Percentiles rank a stretch among this genome's conserved stretches.
Evolutionary conservation across 2,888 invertebrate genomes (phyloP).

Genomic region (Caenorhabditis sulstoni): DNA sequence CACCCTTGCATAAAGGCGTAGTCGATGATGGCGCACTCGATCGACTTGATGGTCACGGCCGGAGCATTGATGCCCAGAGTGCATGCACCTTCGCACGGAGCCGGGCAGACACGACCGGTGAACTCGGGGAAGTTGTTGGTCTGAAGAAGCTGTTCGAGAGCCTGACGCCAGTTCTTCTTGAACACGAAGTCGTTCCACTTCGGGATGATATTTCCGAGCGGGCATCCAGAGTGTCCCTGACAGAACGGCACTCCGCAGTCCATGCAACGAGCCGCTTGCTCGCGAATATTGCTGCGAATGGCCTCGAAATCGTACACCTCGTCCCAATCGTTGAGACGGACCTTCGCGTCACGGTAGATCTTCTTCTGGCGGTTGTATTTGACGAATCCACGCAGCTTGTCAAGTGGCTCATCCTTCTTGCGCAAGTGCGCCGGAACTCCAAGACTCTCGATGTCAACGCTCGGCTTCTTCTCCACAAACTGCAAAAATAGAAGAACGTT

Average conservation of each 20-base stretch:
- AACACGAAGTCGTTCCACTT: conserved; percentile 99
- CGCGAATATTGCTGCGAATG: conserved; percentile 89
- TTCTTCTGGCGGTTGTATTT: conserved; percentile 93
- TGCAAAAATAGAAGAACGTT: conserved; percentile 28
- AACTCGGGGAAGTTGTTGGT: conserved; percentile 95
- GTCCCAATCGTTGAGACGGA: conserved; percentile 93
- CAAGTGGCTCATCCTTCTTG: conserved; percentile 75
- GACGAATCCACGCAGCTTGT: conserved; percentile 87
- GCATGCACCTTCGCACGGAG: conserved; percentile 98
- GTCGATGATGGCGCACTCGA: conserved; percentile 98
- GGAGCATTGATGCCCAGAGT: conserved; percentile 96
- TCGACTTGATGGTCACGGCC: conserved; percentile 98
- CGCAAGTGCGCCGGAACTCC: conserved; percentile 65
- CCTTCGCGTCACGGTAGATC: conserved; percentile 90
- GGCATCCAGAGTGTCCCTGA: conserved; percentile 94
- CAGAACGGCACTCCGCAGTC: conserved; percentile 99
- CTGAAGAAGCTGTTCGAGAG: conserved; percentile 92
- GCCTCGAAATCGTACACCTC: conserved; percentile 89
- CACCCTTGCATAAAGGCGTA: conserved; percentile 93
- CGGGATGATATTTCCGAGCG: conserved; percentile 97
- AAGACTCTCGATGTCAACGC: conserved; percentile 78
- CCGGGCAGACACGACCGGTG: conserved; percentile 87
- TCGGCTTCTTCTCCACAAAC: conserved; percentile 52
- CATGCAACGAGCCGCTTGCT: conserved; percentile 95
- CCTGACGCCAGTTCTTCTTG: conserved; percentile 83